A percentile compares a stretch with the other conserved stretches of the same genome.
phyloP scores from a whole-genome alignment of 2,113 vertebrate species.

The Oxyruncus cristatus region DNA sequence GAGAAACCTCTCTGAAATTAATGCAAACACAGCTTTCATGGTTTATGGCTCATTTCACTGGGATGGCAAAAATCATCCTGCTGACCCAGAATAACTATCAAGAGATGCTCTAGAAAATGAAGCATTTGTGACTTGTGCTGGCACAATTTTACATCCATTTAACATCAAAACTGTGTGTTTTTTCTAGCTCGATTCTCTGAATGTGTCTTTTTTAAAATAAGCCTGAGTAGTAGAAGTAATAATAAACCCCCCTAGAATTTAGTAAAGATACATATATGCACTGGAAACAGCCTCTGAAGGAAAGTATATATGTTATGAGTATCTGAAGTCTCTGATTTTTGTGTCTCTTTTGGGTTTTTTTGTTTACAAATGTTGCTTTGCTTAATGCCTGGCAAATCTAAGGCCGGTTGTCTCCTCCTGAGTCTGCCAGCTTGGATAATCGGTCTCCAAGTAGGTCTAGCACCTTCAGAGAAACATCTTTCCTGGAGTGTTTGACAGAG shows the following conservation, averaged over 20 bases:
- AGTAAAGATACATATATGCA: neutral
- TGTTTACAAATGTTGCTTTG: neutral
- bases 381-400: neutral
- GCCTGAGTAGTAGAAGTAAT: neutral
- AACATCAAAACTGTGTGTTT: neutral
- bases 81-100: neutral
- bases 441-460: neutral
- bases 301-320: neutral
- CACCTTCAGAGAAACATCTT: neutral
- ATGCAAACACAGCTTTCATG: neutral
- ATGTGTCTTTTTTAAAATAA: neutral
- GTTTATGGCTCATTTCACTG: slow-evolving; percentile 28
- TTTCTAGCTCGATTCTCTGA: neutral
- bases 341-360: neutral
- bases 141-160: neutral
- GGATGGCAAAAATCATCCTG: neutral
- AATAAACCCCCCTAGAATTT: neutral
- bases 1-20: neutral
- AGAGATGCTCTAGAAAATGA: neutral
- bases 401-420: neutral
- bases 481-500: neutral
- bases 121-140: neutral
- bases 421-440: neutral
- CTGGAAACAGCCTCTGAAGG: neutral
- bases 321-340: neutral